Base-by-base conservation (phyloP, 2,888 invertebrate species). In the Theretra japonica region DNA sequence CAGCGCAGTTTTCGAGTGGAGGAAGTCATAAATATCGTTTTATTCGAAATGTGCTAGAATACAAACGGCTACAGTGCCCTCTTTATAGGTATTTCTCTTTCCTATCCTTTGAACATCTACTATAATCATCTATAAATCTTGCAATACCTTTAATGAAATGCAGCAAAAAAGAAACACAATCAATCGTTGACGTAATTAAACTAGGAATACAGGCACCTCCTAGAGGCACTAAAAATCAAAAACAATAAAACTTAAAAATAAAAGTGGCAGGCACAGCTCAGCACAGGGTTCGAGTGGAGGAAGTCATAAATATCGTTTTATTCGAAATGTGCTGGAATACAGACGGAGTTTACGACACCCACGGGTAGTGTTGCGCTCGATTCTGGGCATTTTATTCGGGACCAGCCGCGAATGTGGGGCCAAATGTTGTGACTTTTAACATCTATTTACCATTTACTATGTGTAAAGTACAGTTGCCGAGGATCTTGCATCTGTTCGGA, bases 271-370 rank as follows among this genome's bases (percentile, higher is more conserved):
- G 77, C 79, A 84, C 77, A 83, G 80, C 79, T 77, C 76, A 76
- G 78, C 82, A 83, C 79, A 75, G 75, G 73, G 4, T 53, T n/a
- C 17, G 53, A 75, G 71, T 77, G 81, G 75, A 85, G 87, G 85
- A 88, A 86, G 87, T 86, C 84, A 83, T 91, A 90, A 91, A 92
- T 90, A 90, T 86, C 80, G 83, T 85, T 88, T 88, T 88, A 89
- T 90, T 90, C 87, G 87, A 87, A 88, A 86, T 86, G 86, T 83
- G 82, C 82, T 86, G 81, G 84, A 83, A 85, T 82, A 83, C 84
- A 82, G 83, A 84, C 86, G 83, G 80, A 84, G 84, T 83, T 88
- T 86, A 91, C 83, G 85, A 81, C 80, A 77, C 91, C 87, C 90
- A 74, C 74, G 90, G 89, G 90, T 80, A 81, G 78, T 86, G 88